Percentiles rank a stretch among this genome's conserved stretches.
Conservation (phyloP, 2,113 vertebrate genomes). For the Ramphastos sulfuratus region DNA sequence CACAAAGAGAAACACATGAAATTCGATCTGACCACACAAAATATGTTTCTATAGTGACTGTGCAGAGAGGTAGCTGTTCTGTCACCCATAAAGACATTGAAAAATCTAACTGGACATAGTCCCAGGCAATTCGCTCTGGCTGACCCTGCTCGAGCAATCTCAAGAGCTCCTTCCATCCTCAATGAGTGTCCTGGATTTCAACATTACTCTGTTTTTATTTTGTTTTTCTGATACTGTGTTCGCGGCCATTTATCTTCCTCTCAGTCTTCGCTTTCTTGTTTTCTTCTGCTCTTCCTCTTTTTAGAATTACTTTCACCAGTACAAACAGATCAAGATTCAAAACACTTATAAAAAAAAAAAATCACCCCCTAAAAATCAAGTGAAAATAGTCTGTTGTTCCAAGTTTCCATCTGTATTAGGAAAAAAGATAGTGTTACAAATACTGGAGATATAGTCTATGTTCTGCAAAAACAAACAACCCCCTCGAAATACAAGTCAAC, state of each 20-base stretch:
- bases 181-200: background rate
- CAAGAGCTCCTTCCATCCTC: background rate
- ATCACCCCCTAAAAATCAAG: background rate
- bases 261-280: background rate
- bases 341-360: background rate
- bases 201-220: background rate
- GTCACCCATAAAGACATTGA: background rate
- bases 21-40: background rate
- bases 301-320: background rate
- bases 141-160: background rate
- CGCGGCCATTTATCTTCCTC: fast-evolving
- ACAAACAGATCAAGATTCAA: background rate
- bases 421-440: background rate
- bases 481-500: background rate
- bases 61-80: background rate
- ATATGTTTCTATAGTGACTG: background rate
- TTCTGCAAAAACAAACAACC: background rate
- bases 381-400: background rate
- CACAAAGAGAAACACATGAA: background rate
- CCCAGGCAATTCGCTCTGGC: background rate
- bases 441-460: background rate
- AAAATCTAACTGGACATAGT: background rate
- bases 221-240: background rate
- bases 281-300: background rate
- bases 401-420: background rate